phyloP scores from a whole-genome alignment of 2,113 vertebrate genomes.

The Cyanistes caeruleus region DNA sequence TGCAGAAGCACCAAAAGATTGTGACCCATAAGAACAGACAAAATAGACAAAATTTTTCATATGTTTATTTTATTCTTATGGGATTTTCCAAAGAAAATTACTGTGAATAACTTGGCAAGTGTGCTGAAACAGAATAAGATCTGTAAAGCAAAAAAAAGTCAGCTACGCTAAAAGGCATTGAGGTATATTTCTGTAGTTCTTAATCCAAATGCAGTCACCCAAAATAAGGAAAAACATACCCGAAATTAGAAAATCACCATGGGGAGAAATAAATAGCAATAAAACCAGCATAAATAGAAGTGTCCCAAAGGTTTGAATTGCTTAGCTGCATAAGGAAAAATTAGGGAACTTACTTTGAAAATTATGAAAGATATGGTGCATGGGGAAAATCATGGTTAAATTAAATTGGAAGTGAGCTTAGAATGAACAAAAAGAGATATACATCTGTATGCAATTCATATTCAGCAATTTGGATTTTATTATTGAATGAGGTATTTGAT shows the following conservation, averaged over 20 bases:
- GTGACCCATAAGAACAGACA: neutral
- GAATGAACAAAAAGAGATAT: neutral
- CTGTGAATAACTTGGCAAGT: neutral
- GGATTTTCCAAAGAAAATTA: neutral
- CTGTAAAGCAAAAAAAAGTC: neutral
- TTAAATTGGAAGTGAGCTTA: conserved; percentile 1
- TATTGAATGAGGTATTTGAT: neutral
- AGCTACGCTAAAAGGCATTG: neutral
- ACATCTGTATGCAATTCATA: neutral
- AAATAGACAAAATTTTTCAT: neutral
- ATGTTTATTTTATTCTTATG: neutral
- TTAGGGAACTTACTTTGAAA: neutral
- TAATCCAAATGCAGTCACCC: neutral
- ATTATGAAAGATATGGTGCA: neutral
- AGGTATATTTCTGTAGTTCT: neutral
- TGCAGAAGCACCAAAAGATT: neutral
- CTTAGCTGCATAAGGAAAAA: neutral
- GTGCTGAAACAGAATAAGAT: neutral
- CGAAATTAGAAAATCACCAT: neutral
- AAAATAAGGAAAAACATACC: neutral
- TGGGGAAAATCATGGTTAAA: neutral
- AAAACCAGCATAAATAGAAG: neutral
- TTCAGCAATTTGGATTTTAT: conserved; percentile 20
- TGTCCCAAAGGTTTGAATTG: neutral
- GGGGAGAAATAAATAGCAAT: neutral